These are phyloP conservation scores for Nothoprocta pentlandii DNA, from an alignment of 2,113 vertebrate species.

Conservation along the genomic window DNA sequence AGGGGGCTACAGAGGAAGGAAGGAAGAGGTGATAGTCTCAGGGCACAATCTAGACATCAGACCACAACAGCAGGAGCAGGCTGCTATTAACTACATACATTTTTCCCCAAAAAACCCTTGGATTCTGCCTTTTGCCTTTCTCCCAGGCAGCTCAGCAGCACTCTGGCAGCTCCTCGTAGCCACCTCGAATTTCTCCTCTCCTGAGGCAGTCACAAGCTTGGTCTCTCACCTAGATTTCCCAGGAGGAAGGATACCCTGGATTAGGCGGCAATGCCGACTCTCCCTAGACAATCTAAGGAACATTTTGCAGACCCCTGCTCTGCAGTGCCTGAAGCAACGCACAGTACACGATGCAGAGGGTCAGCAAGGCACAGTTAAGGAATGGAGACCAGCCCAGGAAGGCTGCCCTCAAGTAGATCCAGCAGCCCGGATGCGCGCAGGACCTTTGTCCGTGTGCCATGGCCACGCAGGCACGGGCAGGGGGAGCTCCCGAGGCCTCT, in stretches of 20 bases:
- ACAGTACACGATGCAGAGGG: fast-evolving
- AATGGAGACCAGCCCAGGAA: neutral
- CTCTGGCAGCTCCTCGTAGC: neutral
- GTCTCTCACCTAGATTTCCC: neutral
- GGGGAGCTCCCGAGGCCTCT: neutral
- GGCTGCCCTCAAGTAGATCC: neutral
- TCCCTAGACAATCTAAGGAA: neutral
- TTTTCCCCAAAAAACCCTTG: neutral
- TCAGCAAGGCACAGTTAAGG: neutral
- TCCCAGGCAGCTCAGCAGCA: neutral
- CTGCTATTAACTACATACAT: neutral
- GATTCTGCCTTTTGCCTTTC: neutral
- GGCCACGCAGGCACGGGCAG: neutral
- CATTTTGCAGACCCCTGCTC: neutral
- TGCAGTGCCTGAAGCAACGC: neutral
- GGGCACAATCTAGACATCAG: neutral
- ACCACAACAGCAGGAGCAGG: neutral
- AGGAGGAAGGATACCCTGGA: neutral
- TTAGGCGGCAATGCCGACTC: neutral
- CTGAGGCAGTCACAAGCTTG: neutral
- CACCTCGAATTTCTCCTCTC: neutral
- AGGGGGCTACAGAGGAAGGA: neutral
- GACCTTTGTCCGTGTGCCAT: neutral
- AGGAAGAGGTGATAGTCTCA: fast-evolving
- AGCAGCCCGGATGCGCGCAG: neutral